Evolutionary conservation across 1,140 invertebrate genomes (phyloP), one percentile per base, ranked within the genome.

Genomic region (Penaeus japonicus): DNA sequence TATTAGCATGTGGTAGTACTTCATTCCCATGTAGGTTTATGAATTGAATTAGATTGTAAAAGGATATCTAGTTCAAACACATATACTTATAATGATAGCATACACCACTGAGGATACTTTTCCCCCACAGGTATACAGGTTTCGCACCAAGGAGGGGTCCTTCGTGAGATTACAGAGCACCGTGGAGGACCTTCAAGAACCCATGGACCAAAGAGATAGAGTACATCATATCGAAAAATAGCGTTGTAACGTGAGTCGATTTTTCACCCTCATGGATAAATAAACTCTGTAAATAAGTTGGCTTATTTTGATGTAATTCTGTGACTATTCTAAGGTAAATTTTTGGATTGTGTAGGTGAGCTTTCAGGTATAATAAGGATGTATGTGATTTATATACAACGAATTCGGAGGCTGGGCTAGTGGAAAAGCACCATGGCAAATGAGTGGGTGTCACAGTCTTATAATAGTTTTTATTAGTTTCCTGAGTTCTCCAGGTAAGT

Each of bases 141-240:
- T 97, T 93, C 94, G 96, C 55, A 95, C 95, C 24, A 97, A 97
- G 92, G 95, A 95, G 91, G 95, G 96, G 53, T 93, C 93, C 35
- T 96, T 95, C 91, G 94, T 96, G 1, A 94, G 94, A 32, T 92
- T 98, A 22, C 95, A 96, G 91, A 97, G 96, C 89, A 95, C 96
- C 18, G 91, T 97, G 97, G 96, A 97, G 96, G 89, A 95, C 96
- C 0, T 98, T 98, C 92, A 95, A 95, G 92, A 98, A 98, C 93
- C 97, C 97, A 0, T 98, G 97, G 97, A 98, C 97, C 15, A 97
- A 97, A 93, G 97, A 98, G 91, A 95, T 97, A 86, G 97, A 98
- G 91, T 97, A 96, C 92, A 94, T 98, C 77, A 95, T 97, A 89
- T 95, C 96, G 0, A 97, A 97, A 92, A 97, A 97, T 93, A 96